Conservation (phyloP, 2,797 vertebrate species). For the Dendrocincla tyrannina region DNA sequence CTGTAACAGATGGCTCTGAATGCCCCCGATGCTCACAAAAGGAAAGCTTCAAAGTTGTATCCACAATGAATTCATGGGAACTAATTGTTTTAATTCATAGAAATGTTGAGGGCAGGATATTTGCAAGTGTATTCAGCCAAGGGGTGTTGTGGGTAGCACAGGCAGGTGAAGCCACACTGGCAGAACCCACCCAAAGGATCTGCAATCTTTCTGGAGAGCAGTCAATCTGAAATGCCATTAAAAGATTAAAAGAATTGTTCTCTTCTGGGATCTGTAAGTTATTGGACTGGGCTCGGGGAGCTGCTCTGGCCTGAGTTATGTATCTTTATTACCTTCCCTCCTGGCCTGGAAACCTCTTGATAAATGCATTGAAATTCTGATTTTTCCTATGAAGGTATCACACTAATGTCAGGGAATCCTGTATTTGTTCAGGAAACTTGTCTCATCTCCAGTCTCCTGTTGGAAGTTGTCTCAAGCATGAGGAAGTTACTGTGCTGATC, state of each 20-base stretch:
- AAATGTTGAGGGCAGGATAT: not conserved
- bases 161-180: not conserved
- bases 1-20: not conserved
- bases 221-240: not conserved
- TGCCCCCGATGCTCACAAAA: not conserved
- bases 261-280: not conserved
- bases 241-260: not conserved
- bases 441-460: not conserved
- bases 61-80: not conserved
- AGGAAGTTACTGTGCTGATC: not conserved
- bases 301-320: not conserved
- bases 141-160: fast-evolving
- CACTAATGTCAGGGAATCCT: not conserved
- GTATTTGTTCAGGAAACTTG: not conserved
- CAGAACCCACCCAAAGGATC: not conserved
- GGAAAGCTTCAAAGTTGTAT: not conserved
- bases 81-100: not conserved
- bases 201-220: not conserved
- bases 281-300: not conserved
- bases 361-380: not conserved
- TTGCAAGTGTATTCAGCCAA: not conserved
- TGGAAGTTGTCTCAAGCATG: not conserved
- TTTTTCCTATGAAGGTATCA: not conserved
- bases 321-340: not conserved
- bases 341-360: not conserved